These are phyloP conservation scores for Charaxes varanes DNA, from an alignment of 1,140 invertebrate species.

Conservation along the genomic window DNA sequence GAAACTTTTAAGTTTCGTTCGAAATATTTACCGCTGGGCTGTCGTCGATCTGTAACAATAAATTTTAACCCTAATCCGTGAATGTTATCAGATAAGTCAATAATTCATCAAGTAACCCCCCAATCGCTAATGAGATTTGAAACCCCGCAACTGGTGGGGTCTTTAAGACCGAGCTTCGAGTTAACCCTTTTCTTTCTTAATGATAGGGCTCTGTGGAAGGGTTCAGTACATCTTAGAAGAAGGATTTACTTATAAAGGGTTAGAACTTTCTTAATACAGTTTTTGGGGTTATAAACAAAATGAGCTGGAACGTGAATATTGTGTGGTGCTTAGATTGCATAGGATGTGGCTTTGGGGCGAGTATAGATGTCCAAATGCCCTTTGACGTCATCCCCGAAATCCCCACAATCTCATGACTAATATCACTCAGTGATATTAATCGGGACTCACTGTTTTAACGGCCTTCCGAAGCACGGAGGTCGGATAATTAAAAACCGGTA, in stretches of 20 bases:
- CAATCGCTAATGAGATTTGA: constrained; percentile 41
- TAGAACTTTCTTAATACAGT: constrained; percentile 8
- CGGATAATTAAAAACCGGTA: no score
- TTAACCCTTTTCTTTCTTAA: constrained; percentile 40
- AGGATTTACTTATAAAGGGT: constrained; percentile 8
- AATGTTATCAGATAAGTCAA: constrained; percentile 21
- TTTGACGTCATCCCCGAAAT: no score
- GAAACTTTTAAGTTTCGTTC: no score
- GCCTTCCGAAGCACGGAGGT: no score
- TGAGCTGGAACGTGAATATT: no score
- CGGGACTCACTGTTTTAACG: no score
- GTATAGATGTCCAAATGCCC: no score
- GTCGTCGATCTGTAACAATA: no score
- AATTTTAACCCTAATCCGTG: constrained; percentile 2
- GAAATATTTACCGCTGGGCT: no score
- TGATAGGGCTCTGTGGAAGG: constrained; percentile 28
- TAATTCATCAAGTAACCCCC: constrained; percentile 19
- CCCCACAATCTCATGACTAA: no score
- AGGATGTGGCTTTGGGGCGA: no score
- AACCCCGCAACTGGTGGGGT: constrained; percentile 36
- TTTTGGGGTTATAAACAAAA: not conserved
- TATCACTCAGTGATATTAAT: no score
- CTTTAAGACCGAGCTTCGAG: constrained; percentile 27
- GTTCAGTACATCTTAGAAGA: constrained; percentile 18
- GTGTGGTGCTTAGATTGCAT: not conserved